Evolutionary conservation across 92 coral and sea anemone species (phyloP).

Genomic region (Bergia puertoricense): DNA sequence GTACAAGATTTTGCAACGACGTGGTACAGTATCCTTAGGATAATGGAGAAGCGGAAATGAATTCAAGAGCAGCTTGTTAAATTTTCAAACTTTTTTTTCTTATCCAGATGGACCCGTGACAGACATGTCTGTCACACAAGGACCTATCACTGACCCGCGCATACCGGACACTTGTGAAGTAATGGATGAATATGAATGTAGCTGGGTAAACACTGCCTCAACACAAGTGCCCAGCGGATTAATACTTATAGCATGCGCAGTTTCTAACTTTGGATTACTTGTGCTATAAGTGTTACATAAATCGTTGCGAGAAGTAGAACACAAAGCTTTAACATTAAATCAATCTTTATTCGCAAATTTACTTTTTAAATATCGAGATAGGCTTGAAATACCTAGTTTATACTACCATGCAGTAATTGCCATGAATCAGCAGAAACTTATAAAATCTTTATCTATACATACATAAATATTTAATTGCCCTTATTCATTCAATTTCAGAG

Average conservation of each 20-base stretch:
- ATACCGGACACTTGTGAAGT: conserved; percentile 3
- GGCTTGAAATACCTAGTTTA: too few species aligned
- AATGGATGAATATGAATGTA: conserved; percentile 33
- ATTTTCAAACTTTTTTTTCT: background rate
- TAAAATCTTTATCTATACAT: too few species aligned
- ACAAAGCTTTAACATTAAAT: background rate
- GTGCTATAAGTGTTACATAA: background rate
- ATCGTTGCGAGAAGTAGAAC: background rate
- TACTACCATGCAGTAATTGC: too few species aligned
- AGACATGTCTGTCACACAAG: conserved; percentile 1
- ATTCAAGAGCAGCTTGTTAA: background rate
- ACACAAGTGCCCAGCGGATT: conserved; percentile 5
- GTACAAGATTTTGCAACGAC: too few species aligned
- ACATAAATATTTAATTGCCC: too few species aligned
- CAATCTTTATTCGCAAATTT: background rate
- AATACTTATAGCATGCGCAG: conserved; percentile 1
- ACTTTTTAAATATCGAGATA: background rate
- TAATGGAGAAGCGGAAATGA: too few species aligned
- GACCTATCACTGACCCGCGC: background rate
- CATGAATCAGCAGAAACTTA: too few species aligned
- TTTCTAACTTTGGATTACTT: background rate
- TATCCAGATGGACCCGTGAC: conserved; percentile 12
- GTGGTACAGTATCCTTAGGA: too few species aligned
- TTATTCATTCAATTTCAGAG: too few species aligned
- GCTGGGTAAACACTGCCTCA: conserved; percentile 29